These are phyloP conservation scores for Alexandromys oeconomus DNA, from an alignment of 2,797 vertebrate species.

Conservation along the genomic window DNA sequence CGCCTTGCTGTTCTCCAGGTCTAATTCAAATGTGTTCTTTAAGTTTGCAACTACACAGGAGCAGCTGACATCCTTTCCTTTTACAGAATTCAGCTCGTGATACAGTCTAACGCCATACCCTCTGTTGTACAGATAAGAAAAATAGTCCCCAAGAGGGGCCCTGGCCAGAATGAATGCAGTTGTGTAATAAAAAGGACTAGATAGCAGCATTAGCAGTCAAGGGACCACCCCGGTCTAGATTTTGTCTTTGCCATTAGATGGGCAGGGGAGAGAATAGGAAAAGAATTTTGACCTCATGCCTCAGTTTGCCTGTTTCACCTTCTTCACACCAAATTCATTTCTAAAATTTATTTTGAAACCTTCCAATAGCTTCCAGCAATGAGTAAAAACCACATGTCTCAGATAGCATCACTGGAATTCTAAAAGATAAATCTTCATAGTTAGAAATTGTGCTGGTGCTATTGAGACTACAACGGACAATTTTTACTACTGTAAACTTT, in stretches of 20 bases:
- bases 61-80: not conserved
- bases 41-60: not conserved
- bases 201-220: not conserved
- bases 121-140: not conserved
- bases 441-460: constrained; percentile 9
- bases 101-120: not conserved
- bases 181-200: not conserved
- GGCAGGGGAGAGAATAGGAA: not conserved
- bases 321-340: not conserved
- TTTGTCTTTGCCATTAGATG: not conserved
- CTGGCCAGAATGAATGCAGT: not conserved
- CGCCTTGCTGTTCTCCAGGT: not conserved
- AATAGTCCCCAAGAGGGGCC: not conserved
- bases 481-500: not conserved
- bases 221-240: not conserved
- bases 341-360: not conserved
- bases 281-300: not conserved
- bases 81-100: not conserved
- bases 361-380: not conserved
- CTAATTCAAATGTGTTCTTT: not conserved
- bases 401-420: not conserved
- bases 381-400: not conserved
- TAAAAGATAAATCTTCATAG: not conserved
- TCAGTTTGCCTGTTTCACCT: not conserved
- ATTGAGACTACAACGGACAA: not conserved